A percentile compares a stretch with the other conserved stretches of the same genome.
Conservation (phyloP, 2,797 vertebrate genomes). For the Novumbra hubbsi region DNA sequence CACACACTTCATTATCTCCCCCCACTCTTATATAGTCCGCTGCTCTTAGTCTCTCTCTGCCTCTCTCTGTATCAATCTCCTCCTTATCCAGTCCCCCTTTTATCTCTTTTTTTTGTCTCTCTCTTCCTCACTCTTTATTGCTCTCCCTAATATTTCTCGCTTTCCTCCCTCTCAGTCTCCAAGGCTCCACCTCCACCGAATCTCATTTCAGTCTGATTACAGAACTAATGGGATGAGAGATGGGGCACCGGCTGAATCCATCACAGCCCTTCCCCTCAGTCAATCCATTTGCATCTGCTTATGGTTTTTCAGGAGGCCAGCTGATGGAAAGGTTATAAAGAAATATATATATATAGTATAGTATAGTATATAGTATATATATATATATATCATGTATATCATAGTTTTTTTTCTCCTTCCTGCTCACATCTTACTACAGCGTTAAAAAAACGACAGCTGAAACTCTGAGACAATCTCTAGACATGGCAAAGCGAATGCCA, state of each 20-base stretch:
- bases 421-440: background rate
- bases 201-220: conserved; percentile 65
- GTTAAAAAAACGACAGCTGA: background rate
- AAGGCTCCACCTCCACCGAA: conserved; percentile 38
- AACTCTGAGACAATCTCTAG: background rate
- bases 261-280: conserved; percentile 33
- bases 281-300: conserved; percentile 23
- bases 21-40: background rate
- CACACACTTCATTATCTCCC: background rate
- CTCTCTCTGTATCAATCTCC: conserved; percentile 18
- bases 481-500: background rate
- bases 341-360: no score
- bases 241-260: conserved; percentile 36
- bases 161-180: conserved; percentile 28
- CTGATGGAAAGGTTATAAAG: background rate
- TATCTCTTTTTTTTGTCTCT: background rate
- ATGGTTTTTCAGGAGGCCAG: background rate
- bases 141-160: background rate
- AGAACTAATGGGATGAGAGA: conserved; percentile 66
- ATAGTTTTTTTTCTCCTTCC: background rate
- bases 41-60: background rate
- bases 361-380: no score
- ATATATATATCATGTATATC: no score
- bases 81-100: conserved; percentile 44
- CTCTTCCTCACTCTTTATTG: background rate